Percentiles rank a stretch among this genome's conserved stretches.
phyloP scores from a whole-genome alignment of 2,888 invertebrate species.

The Clusia tigrina region DNA sequence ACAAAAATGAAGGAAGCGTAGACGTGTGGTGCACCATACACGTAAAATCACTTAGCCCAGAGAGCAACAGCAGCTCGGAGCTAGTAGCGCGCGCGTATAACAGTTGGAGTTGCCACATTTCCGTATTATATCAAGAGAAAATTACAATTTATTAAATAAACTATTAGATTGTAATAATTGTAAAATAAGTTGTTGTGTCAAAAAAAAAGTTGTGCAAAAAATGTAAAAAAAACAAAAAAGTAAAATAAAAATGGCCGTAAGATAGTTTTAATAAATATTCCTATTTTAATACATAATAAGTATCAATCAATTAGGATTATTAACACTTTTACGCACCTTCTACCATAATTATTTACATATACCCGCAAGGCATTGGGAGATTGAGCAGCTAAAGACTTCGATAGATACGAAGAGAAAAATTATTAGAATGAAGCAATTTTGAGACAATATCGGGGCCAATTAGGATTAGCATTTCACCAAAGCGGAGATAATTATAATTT shows the following conservation, averaged over 20 bases:
- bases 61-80: conserved; percentile 32
- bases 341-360: no score
- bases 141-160: neutral
- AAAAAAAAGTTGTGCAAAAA: neutral
- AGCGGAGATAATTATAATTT: no score
- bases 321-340: no score
- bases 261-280: neutral
- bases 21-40: conserved; percentile 56
- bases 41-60: conserved; percentile 57
- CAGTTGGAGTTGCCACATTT: conserved; percentile 49
- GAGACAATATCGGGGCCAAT: no score
- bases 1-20: conserved; percentile 40
- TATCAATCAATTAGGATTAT: no score
- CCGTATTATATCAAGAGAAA: neutral
- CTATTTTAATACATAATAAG: no score
- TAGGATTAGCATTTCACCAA: no score
- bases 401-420: no score
- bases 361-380: no score
- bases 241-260: neutral
- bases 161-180: neutral
- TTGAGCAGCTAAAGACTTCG: no score
- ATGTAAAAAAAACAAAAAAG: neutral
- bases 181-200: neutral
- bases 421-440: no score
- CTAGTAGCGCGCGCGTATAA: conserved; percentile 22